Percentiles rank a stretch among this genome's conserved stretches.
Conservation (phyloP, 2,797 vertebrate genomes). For the Euphonia xanthogaster region DNA sequence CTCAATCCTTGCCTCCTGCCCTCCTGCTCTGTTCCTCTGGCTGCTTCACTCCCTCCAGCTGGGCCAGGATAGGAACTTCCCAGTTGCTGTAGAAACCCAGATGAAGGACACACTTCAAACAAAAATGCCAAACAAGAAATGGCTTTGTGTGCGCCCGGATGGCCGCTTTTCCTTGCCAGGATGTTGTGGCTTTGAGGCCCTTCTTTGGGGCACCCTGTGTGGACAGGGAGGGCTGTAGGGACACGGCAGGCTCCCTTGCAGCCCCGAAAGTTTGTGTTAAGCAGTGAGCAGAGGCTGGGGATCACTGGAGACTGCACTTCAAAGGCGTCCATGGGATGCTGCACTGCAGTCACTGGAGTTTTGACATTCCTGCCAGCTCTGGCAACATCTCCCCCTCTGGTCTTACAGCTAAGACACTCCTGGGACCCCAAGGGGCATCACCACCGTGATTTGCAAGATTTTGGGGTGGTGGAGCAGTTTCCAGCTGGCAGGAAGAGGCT, state of each 20-base stretch:
- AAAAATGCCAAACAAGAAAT: constrained; percentile 3
- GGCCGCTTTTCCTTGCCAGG: background rate
- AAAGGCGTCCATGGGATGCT: background rate
- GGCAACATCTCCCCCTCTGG: background rate
- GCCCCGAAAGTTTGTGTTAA: accelerated
- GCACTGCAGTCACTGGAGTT: background rate
- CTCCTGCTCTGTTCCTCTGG: background rate
- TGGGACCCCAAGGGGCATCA: background rate
- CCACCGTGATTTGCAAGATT: background rate
- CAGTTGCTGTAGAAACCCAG: constrained; percentile 50
- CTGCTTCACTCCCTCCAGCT: background rate
- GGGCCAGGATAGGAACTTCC: constrained; percentile 12
- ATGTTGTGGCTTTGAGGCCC: background rate
- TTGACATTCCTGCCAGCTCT: background rate
- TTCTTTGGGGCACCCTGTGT: background rate
- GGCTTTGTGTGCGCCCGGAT: background rate
- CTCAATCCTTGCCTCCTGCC: background rate
- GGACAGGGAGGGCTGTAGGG: accelerated
- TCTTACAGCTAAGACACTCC: background rate
- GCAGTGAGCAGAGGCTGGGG: accelerated
- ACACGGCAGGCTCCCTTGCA: background rate
- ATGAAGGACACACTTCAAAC: constrained; percentile 43
- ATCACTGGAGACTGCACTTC: background rate
- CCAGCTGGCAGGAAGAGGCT: background rate
- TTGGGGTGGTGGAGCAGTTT: background rate